A percentile compares a stretch with the other conserved stretches of the same genome.
Evolutionary conservation across 2,888 invertebrate species (phyloP).

Genomic region (Pachliopta kotzebuea): DNA sequence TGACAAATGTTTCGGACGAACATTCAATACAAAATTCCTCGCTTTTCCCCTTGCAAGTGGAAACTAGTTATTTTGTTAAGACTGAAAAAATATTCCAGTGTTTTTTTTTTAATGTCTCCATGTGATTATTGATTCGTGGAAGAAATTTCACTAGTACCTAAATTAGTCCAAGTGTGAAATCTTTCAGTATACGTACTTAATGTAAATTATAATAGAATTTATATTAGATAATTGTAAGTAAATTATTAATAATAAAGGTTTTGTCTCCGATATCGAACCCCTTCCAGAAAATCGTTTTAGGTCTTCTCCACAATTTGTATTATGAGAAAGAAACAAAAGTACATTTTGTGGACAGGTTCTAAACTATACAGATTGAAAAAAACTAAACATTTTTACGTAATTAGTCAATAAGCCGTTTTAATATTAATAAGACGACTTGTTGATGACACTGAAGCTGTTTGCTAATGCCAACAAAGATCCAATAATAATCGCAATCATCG

Average conservation of each 20-base stretch:
- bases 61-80: conserved; percentile 73
- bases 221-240: conserved; percentile 79
- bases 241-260: conserved; percentile 70
- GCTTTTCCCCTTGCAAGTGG: conserved; percentile 47
- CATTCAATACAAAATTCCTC: conserved; percentile 45
- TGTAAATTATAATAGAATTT: conserved; percentile 79
- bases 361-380: conserved; percentile 32
- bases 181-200: conserved; percentile 81
- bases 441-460: conserved; percentile 28
- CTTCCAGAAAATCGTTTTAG: conserved; percentile 42
- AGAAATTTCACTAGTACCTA: conserved; percentile 64
- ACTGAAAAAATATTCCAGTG: conserved; percentile 74
- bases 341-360: conserved; percentile 54
- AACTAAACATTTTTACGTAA: conserved; percentile 28
- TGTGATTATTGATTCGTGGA: conserved; percentile 52
- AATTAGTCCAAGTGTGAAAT: conserved; percentile 76
- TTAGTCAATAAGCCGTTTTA: conserved; percentile 30
- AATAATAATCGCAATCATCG: conserved; percentile 17
- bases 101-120: conserved; percentile 62
- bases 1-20: conserved; percentile 45
- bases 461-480: conserved; percentile 3
- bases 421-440: conserved; percentile 29
- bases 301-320: conserved; percentile 58
- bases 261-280: conserved; percentile 63
- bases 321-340: conserved; percentile 31